Base-by-base conservation (phyloP, 2,113 vertebrate genomes). In the Myrmophylax atrothorax region DNA sequence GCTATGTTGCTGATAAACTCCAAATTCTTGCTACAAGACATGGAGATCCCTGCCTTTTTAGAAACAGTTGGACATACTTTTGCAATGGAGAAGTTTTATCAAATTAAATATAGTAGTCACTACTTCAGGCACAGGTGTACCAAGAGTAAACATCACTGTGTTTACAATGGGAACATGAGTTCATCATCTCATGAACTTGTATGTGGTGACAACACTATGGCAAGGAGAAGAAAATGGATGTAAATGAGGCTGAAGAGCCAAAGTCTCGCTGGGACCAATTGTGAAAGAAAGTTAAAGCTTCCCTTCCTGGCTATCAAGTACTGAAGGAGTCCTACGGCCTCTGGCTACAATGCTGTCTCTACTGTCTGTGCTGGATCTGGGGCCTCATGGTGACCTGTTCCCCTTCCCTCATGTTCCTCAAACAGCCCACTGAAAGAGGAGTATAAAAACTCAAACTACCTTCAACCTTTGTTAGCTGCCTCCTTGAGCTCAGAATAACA, bases 241-340 rank as follows among this genome's bases (percentile, higher is more conserved):
- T 64, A 94, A 92, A 94, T 87, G 84, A 94, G 47, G 76, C 73
- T 93, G 89, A 96, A 93, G 89, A 95, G 56, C 14, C 33, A 42
- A 92, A 90, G 56, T 56, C 86, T 92, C 86, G 67, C 73, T 72
- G 91, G 80, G 73, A 91, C 64, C 66, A 92, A 89, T 25, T 94
- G 80, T 3, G 9, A 89, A 90, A 93, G 63, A 28, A 93, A 86
- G 56, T 63, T 89, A 89, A 95, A 92, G 55, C 24, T 78, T 42
- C 22, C 49, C n/a, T 93, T 92, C 60, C 84, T 56, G 73, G 18
- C 24, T 60, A 44, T 64, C 52, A 70, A 13, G 35, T 31, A 47
- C 47, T 59, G 29, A 33, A 89, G 52, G 31, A 62, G 37, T 83
- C 15, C 40, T 76, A 19, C 18, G 23, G n/a, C n/a, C 67, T 76